Evolutionary conservation across 2,888 invertebrate species (phyloP).

Genomic region (Watsonalla cultraria): DNA sequence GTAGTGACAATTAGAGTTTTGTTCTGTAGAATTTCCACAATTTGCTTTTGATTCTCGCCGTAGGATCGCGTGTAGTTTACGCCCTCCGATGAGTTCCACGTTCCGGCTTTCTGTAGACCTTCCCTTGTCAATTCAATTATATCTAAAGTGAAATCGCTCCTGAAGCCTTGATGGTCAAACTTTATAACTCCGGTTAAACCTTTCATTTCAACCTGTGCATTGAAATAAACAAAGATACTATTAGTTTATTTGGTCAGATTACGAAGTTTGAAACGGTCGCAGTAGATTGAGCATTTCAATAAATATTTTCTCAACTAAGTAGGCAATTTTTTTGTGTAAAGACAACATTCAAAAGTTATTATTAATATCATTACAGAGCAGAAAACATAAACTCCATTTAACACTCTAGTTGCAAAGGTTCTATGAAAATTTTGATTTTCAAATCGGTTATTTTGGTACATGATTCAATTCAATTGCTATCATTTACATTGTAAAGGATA

Average conservation of each 20-base stretch:
- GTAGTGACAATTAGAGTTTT: conserved; percentile 95
- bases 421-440: no score
- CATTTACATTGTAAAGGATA: no score
- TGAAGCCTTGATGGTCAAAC: conserved; percentile 95
- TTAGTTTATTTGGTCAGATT: conserved; percentile 18
- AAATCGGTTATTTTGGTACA: no score
- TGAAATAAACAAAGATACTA: conserved; percentile 31
- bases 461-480: no score
- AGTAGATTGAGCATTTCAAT: no score
- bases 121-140: conserved; percentile 93
- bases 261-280: conserved; percentile 12
- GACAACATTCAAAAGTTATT: no score
- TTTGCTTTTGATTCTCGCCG: conserved; percentile 91
- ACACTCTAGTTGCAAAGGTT: no score
- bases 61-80: conserved; percentile 93
- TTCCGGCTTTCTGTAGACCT: conserved; percentile 90
- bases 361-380: no score
- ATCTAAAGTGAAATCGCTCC: conserved; percentile 94
- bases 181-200: conserved; percentile 96
- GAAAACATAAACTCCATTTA: no score
- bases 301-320: no score
- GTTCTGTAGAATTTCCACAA: conserved; percentile 93
- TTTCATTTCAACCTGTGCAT: conserved; percentile 89
- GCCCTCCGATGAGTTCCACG: conserved; percentile 92
- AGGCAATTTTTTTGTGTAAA: no score